A percentile compares a stretch with the other conserved stretches of the same genome.
phyloP scores from a whole-genome alignment of 2,888 invertebrate species.

The Andrena marginata region DNA sequence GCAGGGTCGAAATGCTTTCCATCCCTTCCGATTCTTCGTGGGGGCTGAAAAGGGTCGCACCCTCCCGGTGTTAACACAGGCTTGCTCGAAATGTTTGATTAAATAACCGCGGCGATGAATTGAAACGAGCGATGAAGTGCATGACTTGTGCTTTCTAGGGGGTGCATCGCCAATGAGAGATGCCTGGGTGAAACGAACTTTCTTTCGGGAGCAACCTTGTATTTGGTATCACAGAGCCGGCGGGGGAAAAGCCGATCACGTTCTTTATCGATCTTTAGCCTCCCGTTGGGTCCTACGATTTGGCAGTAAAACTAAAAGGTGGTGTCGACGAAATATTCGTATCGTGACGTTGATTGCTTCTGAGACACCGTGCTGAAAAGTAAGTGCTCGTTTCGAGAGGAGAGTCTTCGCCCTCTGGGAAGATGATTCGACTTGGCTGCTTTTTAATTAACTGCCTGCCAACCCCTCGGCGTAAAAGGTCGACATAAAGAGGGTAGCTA shows the following conservation, averaged over 20 bases:
- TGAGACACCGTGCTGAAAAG: not conserved
- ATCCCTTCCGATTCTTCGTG: conserved; percentile 51
- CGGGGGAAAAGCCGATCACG: not conserved
- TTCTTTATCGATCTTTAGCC: not conserved
- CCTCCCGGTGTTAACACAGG: conserved; percentile 65
- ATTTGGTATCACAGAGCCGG: not conserved
- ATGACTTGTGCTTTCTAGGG: conserved; percentile 80
- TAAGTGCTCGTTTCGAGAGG: conserved; percentile 4
- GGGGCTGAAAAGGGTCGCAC: conserved; percentile 70
- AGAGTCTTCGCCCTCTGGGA: conserved; percentile 21
- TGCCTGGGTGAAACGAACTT: conserved; percentile 29
- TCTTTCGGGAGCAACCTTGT: not conserved
- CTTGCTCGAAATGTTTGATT: conserved; percentile 82
- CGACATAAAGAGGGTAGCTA: conserved; percentile 50
- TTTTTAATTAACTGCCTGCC: conserved; percentile 76
- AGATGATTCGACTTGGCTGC: conserved; percentile 67
- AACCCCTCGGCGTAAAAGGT: conserved; percentile 40
- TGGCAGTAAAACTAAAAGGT: not conserved
- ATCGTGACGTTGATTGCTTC: conserved; percentile 63
- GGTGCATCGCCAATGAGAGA: conserved; percentile 74
- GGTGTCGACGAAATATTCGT: conserved; percentile 41
- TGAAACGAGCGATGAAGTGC: conserved; percentile 84
- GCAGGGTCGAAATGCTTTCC: conserved; percentile 75
- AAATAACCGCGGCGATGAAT: conserved; percentile 85
- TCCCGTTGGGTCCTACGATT: not conserved